A percentile compares a stretch with the other conserved stretches of the same genome.
Evolutionary conservation across 1,140 invertebrate genomes (phyloP).

Genomic region (Apolygus lucorum): DNA sequence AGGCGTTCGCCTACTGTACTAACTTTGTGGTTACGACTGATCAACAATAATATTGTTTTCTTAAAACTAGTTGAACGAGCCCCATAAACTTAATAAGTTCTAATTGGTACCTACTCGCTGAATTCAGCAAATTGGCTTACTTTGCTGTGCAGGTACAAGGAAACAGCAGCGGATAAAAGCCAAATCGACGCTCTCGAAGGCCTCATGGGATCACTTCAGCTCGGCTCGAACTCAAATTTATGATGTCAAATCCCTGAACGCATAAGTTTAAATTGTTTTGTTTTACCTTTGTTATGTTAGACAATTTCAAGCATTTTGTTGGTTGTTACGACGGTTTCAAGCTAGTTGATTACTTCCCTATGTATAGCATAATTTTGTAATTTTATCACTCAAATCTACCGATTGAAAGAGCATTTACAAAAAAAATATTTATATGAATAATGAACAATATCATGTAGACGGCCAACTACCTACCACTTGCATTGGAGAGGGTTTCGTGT

Average conservation of each 20-base stretch:
- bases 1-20: too few relatives aligned
- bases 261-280: background rate
- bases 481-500: too few relatives aligned
- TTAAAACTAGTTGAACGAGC: too few relatives aligned
- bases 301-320: background rate
- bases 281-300: background rate
- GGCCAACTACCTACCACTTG: too few relatives aligned
- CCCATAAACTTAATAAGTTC: too few relatives aligned
- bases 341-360: background rate
- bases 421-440: background rate
- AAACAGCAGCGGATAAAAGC: background rate
- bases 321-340: background rate
- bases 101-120: too few relatives aligned
- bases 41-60: too few relatives aligned
- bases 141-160: background rate
- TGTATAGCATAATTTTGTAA: constrained; percentile 5
- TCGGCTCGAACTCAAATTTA: constrained; percentile 2
- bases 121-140: too few relatives aligned
- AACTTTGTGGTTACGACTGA: too few relatives aligned
- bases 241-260: background rate
- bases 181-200: background rate
- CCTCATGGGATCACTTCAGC: background rate
- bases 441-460: too few relatives aligned
- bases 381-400: background rate
- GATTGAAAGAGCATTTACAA: constrained; percentile 2